Conservation (phyloP, 2,113 vertebrate species). For the Psittacara wagleri region DNA sequence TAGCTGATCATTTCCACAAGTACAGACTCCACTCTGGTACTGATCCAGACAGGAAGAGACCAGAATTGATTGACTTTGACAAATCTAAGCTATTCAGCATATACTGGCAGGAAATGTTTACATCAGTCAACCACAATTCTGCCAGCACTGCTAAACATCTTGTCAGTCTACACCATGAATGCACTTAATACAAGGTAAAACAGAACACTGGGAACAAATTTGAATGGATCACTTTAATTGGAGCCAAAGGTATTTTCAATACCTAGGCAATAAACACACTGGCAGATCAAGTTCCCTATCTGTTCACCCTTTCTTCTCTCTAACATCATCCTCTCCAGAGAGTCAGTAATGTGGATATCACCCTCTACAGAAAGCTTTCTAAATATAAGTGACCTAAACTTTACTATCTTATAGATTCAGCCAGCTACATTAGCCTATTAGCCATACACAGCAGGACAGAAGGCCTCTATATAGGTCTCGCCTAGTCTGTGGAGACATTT, state of each 20-base stretch:
- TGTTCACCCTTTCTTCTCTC: not conserved
- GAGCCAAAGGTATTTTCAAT: not conserved
- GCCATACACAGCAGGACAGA: not conserved
- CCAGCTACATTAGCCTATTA: not conserved
- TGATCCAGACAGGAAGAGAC: slow-evolving; percentile 15
- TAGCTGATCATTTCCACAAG: not conserved
- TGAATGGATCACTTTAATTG: not conserved
- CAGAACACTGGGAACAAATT: not conserved
- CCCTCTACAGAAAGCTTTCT: not conserved
- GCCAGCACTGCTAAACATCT: slow-evolving; percentile 42
- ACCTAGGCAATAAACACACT: not conserved
- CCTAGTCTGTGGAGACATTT: not conserved
- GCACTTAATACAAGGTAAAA: slow-evolving; percentile 11
- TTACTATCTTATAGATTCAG: not conserved
- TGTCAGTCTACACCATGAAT: slow-evolving; percentile 5
- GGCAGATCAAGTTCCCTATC: not conserved
- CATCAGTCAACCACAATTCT: slow-evolving; percentile 40
- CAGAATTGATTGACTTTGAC: slow-evolving; percentile 51
- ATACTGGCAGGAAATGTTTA: slow-evolving; percentile 56
- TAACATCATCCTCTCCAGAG: not conserved
- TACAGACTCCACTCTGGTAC: not conserved
- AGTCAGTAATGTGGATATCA: not conserved
- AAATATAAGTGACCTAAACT: not conserved
- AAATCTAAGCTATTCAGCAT: slow-evolving; percentile 49
- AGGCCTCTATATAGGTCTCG: not conserved